Percentiles rank a stretch among this genome's conserved stretches.
These are phyloP conservation scores for Castor canadensis DNA, from an alignment of 2,113 vertebrate species.

Conservation along the genomic window DNA sequence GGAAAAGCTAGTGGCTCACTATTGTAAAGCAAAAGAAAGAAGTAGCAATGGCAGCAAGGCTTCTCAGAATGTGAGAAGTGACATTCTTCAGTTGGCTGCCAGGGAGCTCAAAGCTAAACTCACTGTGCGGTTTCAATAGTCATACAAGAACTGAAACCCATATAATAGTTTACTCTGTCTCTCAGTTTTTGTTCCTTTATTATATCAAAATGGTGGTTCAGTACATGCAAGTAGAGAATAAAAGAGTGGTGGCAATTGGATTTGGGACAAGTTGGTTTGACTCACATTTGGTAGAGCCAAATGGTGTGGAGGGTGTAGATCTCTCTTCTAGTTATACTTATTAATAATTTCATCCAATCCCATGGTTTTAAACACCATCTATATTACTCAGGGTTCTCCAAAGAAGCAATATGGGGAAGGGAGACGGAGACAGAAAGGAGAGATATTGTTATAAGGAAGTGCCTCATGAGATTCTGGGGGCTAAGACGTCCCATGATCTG, in stretches of 20 bases:
- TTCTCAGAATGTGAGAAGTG: constrained; percentile 1
- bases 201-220: neutral
- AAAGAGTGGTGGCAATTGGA: neutral
- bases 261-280: neutral
- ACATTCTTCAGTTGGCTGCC: neutral
- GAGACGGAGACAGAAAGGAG: too few relatives aligned
- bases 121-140: neutral
- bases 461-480: neutral
- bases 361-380: neutral
- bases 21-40: constrained; percentile 4
- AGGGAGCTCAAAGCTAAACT: constrained; percentile 19
- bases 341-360: neutral
- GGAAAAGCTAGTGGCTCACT: constrained; percentile 27
- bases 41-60: neutral
- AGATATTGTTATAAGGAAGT: neutral
- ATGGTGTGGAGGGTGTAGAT: neutral
- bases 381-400: neutral
- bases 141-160: neutral
- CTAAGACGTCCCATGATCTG: neutral
- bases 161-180: neutral
- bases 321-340: neutral
- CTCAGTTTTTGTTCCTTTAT: neutral
- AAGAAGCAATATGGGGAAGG: neutral
- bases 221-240: neutral
- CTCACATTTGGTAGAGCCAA: neutral